These are phyloP conservation scores for Pocota personata DNA, from an alignment of 2,888 invertebrate genomes.

Conservation along the genomic window DNA sequence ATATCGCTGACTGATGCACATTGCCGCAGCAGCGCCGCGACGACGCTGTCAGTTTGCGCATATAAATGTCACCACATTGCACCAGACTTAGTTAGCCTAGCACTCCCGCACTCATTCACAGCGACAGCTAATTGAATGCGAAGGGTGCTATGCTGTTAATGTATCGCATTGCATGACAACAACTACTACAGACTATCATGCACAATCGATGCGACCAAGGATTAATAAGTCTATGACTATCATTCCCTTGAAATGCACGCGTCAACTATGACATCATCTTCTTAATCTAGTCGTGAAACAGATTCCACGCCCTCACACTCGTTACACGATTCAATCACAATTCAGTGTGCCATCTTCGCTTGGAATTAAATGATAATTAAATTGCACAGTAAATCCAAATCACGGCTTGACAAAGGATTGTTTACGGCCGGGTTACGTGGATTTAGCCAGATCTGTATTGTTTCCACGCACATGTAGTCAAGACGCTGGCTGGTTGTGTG, in stretches of 20 bases:
- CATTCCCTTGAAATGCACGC: conserved; percentile 63
- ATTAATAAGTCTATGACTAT: conserved; percentile 60
- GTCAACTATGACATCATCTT: conserved; percentile 45
- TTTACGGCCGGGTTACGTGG: conserved; percentile 33
- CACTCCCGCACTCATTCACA: conserved; percentile 57
- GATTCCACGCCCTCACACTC: conserved; percentile 56
- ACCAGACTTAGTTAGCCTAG: conserved; percentile 27
- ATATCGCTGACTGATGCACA: conserved; percentile 54
- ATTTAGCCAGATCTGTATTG: conserved; percentile 27
- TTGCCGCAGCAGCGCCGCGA: conserved; percentile 20
- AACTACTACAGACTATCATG: not conserved
- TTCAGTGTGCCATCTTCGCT: conserved; percentile 46
- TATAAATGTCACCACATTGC: conserved; percentile 70
- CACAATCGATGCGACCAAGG: conserved; percentile 54
- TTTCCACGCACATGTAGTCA: conserved; percentile 10
- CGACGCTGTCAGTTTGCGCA: conserved; percentile 65
- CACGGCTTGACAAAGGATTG: conserved; percentile 53
- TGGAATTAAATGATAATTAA: conserved; percentile 56
- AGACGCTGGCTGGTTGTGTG: not conserved
- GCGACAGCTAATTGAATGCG: conserved; percentile 65
- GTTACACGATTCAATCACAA: conserved; percentile 48
- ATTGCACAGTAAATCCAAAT: conserved; percentile 49
- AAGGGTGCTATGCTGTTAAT: conserved; percentile 54
- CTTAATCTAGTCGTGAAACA: conserved; percentile 37
- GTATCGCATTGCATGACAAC: conserved; percentile 60